Evolutionary conservation across 1,140 invertebrate genomes (phyloP).

Genomic region (Trypoxylus dichotomus): DNA sequence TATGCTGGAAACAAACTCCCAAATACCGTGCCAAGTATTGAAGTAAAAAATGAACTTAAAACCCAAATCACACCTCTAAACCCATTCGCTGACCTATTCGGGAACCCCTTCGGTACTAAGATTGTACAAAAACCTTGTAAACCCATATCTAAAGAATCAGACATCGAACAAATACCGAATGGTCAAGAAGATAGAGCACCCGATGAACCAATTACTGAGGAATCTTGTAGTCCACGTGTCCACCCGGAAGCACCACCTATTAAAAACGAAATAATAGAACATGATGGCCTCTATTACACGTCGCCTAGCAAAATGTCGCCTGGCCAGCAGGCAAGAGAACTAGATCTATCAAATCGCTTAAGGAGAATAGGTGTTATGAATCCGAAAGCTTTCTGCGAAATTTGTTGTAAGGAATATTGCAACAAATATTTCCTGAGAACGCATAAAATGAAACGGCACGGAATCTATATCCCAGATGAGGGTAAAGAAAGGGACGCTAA

Average conservation of each 20-base stretch:
- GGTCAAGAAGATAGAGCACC: background rate
- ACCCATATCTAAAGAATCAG: background rate
- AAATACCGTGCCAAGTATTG: conserved; percentile 50
- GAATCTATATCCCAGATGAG: conserved; percentile 64
- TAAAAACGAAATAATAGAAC: conserved; percentile 45
- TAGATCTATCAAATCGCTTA: conserved; percentile 69
- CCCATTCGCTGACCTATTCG: conserved; percentile 39
- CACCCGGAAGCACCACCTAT: conserved; percentile 48
- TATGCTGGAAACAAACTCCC: conserved; percentile 45
- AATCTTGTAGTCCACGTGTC: conserved; percentile 44
- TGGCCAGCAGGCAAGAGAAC: conserved; percentile 45
- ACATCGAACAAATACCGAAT: background rate
- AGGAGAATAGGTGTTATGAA: conserved; percentile 79
- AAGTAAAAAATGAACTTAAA: conserved; percentile 52
- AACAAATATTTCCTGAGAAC: conserved; percentile 93
- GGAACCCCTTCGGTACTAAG: conserved; percentile 45
- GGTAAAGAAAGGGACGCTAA: conserved; percentile 52
- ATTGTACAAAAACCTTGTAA: background rate
- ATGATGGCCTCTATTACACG: conserved; percentile 41
- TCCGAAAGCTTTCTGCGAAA: conserved; percentile 88
- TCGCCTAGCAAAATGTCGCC: conserved; percentile 47
- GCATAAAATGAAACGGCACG: conserved; percentile 86
- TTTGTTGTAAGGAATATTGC: conserved; percentile 93
- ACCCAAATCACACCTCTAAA: conserved; percentile 39
- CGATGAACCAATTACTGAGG: conserved; percentile 39